These are phyloP conservation scores for Sigmodon hispidus DNA, from an alignment of 2,113 vertebrate genomes.

Conservation along the genomic window DNA sequence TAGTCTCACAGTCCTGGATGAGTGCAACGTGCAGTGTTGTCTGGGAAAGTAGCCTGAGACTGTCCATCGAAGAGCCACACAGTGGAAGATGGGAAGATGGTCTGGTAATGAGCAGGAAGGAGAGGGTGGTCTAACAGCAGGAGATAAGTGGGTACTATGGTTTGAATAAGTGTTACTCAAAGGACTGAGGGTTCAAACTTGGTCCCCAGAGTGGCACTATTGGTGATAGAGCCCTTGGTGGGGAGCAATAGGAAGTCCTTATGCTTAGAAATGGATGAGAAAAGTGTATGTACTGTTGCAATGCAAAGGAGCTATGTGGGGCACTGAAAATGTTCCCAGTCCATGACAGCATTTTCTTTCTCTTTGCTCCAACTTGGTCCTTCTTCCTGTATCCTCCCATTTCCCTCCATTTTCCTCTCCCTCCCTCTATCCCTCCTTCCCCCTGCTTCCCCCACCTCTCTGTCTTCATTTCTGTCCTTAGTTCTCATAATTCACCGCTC, in stretches of 20 bases:
- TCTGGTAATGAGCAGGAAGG: not conserved
- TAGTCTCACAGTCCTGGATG: not conserved
- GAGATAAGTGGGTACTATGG: not conserved
- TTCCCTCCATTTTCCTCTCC: not conserved
- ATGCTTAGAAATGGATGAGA: not conserved
- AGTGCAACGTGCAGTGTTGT: not conserved
- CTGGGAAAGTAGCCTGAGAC: not conserved
- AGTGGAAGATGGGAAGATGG: not conserved
- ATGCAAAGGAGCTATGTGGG: not conserved
- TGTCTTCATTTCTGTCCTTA: not conserved
- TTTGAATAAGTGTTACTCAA: not conserved
- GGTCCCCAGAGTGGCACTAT: not conserved
- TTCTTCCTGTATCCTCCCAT: not conserved
- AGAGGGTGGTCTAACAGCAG: accelerated
- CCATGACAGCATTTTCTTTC: not conserved
- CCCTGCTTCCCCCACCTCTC: too few species aligned
- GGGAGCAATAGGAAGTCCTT: not conserved
- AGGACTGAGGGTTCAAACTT: not conserved
- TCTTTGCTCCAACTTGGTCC: not conserved
- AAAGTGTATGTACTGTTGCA: not conserved
- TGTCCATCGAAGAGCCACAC: not conserved
- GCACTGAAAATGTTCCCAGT: not conserved
- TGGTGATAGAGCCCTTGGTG: not conserved
- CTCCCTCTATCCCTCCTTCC: accelerated
- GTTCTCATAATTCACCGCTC: not conserved